Evolutionary conservation across 2,797 vertebrate species (phyloP).

Genomic region (Pseudomugil gertrudae): DNA sequence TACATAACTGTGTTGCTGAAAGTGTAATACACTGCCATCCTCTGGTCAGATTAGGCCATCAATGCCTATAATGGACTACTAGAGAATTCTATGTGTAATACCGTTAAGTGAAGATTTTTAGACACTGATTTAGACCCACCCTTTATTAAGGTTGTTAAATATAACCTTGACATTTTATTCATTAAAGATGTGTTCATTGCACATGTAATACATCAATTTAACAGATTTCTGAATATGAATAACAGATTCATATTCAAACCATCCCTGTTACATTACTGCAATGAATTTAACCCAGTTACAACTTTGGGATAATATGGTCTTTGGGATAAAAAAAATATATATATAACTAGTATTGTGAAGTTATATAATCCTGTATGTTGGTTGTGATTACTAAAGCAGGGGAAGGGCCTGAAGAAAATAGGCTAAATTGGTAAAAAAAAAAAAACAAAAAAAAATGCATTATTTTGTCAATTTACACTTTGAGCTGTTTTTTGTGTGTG

Average conservation of each 20-base stretch:
- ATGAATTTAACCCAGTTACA: background rate
- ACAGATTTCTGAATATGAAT: background rate
- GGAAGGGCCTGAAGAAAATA: background rate
- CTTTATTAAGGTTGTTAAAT: no score
- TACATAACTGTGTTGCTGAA: slow-evolving; percentile 46
- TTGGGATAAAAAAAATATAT: background rate
- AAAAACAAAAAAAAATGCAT: background rate
- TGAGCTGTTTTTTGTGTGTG: background rate
- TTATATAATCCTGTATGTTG: background rate
- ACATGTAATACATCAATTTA: background rate
- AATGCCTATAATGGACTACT: background rate
- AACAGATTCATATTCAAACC: background rate
- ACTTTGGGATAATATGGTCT: background rate
- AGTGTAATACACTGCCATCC: slow-evolving; percentile 55
- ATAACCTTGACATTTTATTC: no score
- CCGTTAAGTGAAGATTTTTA: slow-evolving; percentile 3
- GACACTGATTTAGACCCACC: no score
- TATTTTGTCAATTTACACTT: background rate
- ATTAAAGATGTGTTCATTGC: background rate
- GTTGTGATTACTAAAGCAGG: background rate
- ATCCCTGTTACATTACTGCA: background rate
- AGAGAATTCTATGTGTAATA: slow-evolving; percentile 7
- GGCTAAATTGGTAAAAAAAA: no score
- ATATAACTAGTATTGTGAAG: background rate
- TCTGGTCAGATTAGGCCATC: slow-evolving; percentile 39